phyloP scores from a whole-genome alignment of 2,888 invertebrate genomes.

The Orgyia antiqua region DNA sequence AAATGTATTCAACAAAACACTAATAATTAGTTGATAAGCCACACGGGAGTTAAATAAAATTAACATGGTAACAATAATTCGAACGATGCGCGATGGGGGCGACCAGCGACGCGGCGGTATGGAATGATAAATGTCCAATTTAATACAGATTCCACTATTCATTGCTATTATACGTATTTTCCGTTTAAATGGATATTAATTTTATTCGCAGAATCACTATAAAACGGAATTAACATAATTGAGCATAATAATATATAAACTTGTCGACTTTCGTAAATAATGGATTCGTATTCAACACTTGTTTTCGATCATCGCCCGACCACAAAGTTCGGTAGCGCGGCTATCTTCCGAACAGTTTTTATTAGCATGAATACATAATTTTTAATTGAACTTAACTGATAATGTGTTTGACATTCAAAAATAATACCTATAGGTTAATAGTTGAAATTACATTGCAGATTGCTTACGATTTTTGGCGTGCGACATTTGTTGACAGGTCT shows the following conservation, averaged over 20 bases:
- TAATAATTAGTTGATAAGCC: constrained; percentile 66
- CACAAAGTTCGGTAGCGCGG: constrained; percentile 10
- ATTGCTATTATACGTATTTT: constrained; percentile 69
- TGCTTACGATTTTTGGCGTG: no score
- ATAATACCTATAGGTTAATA: no score
- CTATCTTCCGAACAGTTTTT: constrained; percentile 8
- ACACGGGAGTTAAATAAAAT: constrained; percentile 64
- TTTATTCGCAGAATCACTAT: constrained; percentile 69
- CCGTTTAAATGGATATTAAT: constrained; percentile 71
- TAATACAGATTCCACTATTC: constrained; percentile 56
- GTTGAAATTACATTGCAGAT: no score
- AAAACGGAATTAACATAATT: constrained; percentile 73
- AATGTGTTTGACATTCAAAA: constrained; percentile 10
- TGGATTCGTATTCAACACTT: constrained; percentile 29
- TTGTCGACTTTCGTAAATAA: constrained; percentile 38
- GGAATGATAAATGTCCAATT: constrained; percentile 67
- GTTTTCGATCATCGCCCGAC: constrained; percentile 26
- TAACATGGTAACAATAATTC: constrained; percentile 69
- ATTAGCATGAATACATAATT: constrained; percentile 8
- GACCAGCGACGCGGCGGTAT: constrained; percentile 44
- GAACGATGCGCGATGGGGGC: no score
- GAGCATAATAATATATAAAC: constrained; percentile 58
- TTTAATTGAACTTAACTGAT: constrained; percentile 6
- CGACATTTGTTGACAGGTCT: no score
- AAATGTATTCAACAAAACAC: constrained; percentile 58